These are phyloP conservation scores for Drosophila kurseongensis DNA, from an alignment of 1,140 invertebrate genomes.

Conservation along the genomic window DNA sequence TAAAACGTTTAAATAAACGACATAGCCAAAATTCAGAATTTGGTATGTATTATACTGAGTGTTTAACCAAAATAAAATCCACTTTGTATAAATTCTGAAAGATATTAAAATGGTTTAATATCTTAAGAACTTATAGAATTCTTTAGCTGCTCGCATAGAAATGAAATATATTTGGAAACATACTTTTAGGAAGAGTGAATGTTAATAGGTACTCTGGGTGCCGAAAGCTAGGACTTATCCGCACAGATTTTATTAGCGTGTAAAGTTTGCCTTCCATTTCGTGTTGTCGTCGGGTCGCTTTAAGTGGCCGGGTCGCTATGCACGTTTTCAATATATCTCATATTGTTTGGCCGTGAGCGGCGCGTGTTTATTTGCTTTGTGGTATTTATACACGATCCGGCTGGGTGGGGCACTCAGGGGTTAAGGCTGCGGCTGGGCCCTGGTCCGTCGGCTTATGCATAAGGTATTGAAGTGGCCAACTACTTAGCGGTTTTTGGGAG, in stretches of 20 bases:
- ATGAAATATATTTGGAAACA: too few species aligned
- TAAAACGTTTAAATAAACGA: too few species aligned
- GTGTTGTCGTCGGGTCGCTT: slow-evolving; percentile 49
- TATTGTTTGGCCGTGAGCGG: slow-evolving; percentile 77
- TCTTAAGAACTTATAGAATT: too few species aligned
- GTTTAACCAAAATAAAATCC: too few species aligned
- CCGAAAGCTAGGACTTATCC: background rate
- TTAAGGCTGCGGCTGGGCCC: slow-evolving; percentile 20
- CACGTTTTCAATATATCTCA: slow-evolving; percentile 82
- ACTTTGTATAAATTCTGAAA: too few species aligned
- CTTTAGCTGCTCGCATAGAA: too few species aligned
- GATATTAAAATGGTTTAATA: too few species aligned
- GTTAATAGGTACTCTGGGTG: background rate
- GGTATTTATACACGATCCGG: slow-evolving; percentile 68
- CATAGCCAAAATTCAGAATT: too few species aligned
- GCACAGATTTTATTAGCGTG: slow-evolving; percentile 69
- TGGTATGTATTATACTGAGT: too few species aligned
- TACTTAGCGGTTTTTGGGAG: slow-evolving; percentile 38
- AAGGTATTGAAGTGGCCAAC: slow-evolving; percentile 71
- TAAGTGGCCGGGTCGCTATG: slow-evolving; percentile 67
- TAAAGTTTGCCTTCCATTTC: slow-evolving; percentile 74
- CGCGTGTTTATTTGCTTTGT: slow-evolving; percentile 77
- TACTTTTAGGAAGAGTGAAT: too few species aligned
- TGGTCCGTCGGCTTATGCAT: slow-evolving; percentile 60
- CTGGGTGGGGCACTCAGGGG: slow-evolving; percentile 5